Conservation (phyloP, 2,797 vertebrate species). For the Euphonia xanthogaster region DNA sequence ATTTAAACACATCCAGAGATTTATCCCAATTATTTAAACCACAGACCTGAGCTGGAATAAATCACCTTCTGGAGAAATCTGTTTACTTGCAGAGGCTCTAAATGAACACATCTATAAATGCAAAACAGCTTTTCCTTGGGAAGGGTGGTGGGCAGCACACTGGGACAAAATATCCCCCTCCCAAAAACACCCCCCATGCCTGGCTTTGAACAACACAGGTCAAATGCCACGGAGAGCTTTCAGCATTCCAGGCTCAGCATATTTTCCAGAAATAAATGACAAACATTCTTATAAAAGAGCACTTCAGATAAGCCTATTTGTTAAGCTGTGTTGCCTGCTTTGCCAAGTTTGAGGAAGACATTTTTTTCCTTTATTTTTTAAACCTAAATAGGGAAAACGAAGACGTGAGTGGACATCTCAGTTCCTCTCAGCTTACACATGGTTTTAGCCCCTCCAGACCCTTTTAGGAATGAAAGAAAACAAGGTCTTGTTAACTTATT, state of each 20-base stretch:
- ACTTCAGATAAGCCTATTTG: slow-evolving; percentile 64
- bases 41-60: background rate
- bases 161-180: background rate
- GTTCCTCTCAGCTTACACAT: background rate
- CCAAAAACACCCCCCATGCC: background rate
- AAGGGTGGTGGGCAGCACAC: background rate
- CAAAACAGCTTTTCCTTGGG: background rate
- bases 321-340: slow-evolving; percentile 20
- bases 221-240: slow-evolving; percentile 10
- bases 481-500: background rate
- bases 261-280: slow-evolving; percentile 59
- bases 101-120: background rate
- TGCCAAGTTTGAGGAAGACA: background rate
- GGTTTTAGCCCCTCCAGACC: background rate
- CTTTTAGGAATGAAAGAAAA: background rate
- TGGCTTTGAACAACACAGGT: background rate
- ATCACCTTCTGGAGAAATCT: background rate
- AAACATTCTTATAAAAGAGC: slow-evolving; percentile 48
- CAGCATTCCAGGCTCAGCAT: slow-evolving; percentile 29
- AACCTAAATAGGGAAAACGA: background rate
- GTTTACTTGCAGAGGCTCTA: background rate
- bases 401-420: background rate
- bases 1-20: background rate
- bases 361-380: background rate
- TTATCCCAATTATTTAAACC: background rate